Conservation (phyloP, 2,888 invertebrate genomes). For the Schizaphis graminum region DNA sequence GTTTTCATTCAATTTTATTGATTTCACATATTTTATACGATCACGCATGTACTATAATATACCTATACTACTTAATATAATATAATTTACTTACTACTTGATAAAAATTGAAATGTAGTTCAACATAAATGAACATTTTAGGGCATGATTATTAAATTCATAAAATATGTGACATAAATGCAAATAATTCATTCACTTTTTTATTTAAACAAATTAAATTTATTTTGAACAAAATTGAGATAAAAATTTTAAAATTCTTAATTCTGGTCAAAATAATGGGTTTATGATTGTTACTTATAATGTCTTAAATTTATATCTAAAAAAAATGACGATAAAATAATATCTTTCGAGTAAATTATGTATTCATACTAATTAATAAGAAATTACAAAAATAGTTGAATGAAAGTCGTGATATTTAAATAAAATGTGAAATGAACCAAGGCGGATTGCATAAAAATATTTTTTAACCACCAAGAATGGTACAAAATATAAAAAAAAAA, state of each 20-base stretch:
- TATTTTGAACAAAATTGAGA: neutral
- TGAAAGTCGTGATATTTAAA: conserved; percentile 5
- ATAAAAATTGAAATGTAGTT: neutral
- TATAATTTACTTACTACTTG: neutral
- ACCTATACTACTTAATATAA: too few species aligned
- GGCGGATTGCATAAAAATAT: neutral
- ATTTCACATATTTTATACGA: neutral
- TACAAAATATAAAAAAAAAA: neutral
- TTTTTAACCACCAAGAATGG: neutral
- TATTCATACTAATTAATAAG: neutral
- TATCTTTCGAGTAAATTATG: neutral
- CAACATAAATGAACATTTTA: neutral
- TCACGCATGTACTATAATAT: neutral
- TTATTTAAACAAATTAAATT: neutral
- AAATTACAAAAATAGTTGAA: neutral
- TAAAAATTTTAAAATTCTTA: neutral
- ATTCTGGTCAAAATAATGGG: neutral
- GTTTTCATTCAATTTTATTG: neutral
- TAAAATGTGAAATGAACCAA: neutral
- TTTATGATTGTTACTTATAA: neutral
- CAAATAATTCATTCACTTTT: neutral
- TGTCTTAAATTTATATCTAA: neutral
- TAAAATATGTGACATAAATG: neutral
- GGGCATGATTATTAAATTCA: neutral
- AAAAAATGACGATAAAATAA: neutral